A percentile compares a stretch with the other conserved stretches of the same genome.
phyloP scores from a whole-genome alignment of 2,113 vertebrate genomes.

The Centrocercus urophasianus region DNA sequence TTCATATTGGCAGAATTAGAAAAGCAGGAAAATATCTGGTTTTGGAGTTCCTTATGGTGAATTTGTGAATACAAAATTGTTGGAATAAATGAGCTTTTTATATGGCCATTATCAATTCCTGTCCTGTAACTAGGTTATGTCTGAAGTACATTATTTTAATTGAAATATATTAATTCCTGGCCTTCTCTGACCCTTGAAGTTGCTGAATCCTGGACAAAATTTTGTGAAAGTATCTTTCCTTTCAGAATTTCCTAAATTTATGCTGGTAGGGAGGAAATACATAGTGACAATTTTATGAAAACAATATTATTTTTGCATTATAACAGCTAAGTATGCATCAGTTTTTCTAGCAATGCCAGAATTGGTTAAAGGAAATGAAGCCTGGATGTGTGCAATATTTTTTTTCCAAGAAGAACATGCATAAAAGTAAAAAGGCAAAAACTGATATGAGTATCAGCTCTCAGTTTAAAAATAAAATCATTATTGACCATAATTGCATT shows the following conservation, averaged over 20 bases:
- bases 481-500: background rate
- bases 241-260: background rate
- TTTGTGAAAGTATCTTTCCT: background rate
- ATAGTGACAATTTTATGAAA: background rate
- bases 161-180: background rate
- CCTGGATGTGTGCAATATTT: background rate
- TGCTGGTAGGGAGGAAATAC: background rate
- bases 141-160: background rate
- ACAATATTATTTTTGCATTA: background rate
- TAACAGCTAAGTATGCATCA: background rate
- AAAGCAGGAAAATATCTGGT: background rate
- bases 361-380: background rate
- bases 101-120: background rate
- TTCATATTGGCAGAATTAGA: background rate
- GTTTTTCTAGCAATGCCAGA: background rate
- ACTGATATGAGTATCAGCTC: background rate
- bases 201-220: background rate
- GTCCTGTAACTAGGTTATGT: background rate
- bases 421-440: background rate
- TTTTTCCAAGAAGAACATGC: background rate
- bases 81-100: background rate
- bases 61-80: background rate
- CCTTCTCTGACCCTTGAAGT: background rate
- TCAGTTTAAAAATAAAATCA: background rate
- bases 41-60: background rate